Percentiles rank a stretch among this genome's conserved stretches.
phyloP scores from a whole-genome alignment of 2,797 vertebrate genomes.

The Sciurus carolinensis region DNA sequence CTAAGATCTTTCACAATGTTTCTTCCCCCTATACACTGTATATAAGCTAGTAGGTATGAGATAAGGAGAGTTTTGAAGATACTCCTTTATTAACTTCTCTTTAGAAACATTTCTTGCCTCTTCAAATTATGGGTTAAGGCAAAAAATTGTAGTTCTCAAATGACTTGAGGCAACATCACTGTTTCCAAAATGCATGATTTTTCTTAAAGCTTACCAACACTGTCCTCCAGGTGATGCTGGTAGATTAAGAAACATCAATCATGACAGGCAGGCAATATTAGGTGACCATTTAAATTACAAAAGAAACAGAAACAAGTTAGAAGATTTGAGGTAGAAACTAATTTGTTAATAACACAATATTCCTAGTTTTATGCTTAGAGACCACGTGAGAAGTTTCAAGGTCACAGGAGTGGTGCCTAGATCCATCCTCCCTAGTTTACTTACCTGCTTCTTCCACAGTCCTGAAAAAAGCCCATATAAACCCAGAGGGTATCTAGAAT shows the following conservation, averaged over 20 bases:
- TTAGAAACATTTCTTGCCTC: conserved; percentile 46
- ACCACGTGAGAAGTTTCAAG: conserved; percentile 20
- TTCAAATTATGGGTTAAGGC: background rate
- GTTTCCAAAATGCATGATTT: background rate
- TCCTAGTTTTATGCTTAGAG: conserved; percentile 30
- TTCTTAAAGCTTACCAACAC: conserved; percentile 66
- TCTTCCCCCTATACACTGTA: background rate
- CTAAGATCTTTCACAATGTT: background rate
- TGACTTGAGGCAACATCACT: background rate
- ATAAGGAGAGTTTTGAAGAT: background rate
- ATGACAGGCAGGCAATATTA: conserved; percentile 12
- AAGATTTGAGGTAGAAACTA: conserved; percentile 3
- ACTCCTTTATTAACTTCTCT: background rate
- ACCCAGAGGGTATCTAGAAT: background rate
- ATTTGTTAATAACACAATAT: background rate
- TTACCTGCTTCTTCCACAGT: conserved; percentile 60
- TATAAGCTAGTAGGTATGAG: background rate
- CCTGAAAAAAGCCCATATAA: background rate
- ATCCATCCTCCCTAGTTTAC: background rate
- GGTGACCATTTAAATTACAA: conserved; percentile 54
- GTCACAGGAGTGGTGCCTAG: background rate
- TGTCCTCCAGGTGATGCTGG: conserved; percentile 75
- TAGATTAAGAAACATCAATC: conserved; percentile 19
- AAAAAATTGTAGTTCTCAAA: background rate
- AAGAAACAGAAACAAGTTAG: conserved; percentile 50